Conservation (phyloP, 2,113 vertebrate species). For the Cichladusa arquata region DNA sequence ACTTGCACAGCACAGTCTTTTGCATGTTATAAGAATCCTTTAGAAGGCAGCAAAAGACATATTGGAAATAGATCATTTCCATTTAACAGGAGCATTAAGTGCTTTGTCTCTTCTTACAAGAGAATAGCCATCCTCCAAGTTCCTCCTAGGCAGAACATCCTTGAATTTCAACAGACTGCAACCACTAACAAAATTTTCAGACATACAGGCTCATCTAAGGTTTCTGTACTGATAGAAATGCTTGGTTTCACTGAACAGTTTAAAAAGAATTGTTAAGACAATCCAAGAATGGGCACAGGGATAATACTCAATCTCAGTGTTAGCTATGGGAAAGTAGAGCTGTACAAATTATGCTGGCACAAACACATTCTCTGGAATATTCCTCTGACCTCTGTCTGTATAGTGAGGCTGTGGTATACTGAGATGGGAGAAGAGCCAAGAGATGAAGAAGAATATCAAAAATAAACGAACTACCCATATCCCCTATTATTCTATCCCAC, state of each 20-base stretch:
- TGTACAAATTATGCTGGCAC: not conserved
- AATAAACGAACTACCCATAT: not conserved
- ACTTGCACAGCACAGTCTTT: not conserved
- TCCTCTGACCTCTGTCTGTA: not conserved
- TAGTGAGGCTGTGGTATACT: not conserved
- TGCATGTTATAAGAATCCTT: not conserved
- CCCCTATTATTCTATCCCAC: not conserved
- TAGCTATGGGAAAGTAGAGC: not conserved
- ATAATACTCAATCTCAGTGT: not conserved
- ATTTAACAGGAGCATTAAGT: not conserved
- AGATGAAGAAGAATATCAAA: not conserved
- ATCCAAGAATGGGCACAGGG: not conserved
- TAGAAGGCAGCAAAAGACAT: not conserved
- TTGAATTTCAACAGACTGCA: not conserved
- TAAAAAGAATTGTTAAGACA: not conserved
- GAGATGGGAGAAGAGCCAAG: not conserved
- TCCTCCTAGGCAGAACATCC: not conserved
- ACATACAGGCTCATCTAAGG: not conserved
- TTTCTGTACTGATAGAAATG: not conserved
- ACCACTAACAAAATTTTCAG: not conserved
- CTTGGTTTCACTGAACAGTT: not conserved
- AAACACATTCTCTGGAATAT: not conserved
- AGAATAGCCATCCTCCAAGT: not conserved
- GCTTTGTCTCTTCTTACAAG: not conserved
- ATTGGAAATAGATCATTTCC: not conserved